Conservation (phyloP, 1,140 invertebrate genomes). For the Drosophila lacertosa region DNA sequence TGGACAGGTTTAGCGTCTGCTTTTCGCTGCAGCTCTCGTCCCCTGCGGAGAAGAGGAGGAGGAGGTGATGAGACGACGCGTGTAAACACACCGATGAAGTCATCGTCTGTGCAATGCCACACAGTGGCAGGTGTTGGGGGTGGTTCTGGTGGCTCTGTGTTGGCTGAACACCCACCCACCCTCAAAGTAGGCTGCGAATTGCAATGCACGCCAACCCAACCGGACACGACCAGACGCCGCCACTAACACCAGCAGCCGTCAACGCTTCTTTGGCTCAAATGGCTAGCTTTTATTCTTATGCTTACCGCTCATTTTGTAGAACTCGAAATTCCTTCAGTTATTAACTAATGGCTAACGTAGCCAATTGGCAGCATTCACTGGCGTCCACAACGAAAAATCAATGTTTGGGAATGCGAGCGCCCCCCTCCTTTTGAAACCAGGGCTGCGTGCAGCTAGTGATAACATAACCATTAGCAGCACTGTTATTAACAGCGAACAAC, state of each 20-base stretch:
- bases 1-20: conserved; percentile 87
- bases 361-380: conserved; percentile 34
- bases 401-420: conserved; percentile 55
- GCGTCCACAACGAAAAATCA: conserved; percentile 50
- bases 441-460: background rate
- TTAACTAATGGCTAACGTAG: conserved; percentile 21
- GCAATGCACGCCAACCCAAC: conserved; percentile 25
- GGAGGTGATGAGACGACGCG: background rate
- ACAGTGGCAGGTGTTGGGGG: conserved; percentile 23
- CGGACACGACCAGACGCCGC: background rate
- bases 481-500: conserved; percentile 31
- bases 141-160: conserved; percentile 1
- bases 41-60: conserved; percentile 31
- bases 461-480: conserved; percentile 4
- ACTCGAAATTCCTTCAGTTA: conserved; percentile 26
- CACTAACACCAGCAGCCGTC: background rate
- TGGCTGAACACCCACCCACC: conserved; percentile 25
- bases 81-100: conserved; percentile 43
- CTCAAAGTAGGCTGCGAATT: conserved; percentile 49
- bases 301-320: conserved; percentile 46
- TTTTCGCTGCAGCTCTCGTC: conserved; percentile 68
- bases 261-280: background rate
- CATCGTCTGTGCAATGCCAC: conserved; percentile 32
- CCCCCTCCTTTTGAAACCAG: conserved; percentile 47
- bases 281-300: background rate